Percentiles rank a stretch among this genome's conserved stretches.
Evolutionary conservation across 2,113 vertebrate genomes (phyloP).

Genomic region (Todiramphus chloris): DNA sequence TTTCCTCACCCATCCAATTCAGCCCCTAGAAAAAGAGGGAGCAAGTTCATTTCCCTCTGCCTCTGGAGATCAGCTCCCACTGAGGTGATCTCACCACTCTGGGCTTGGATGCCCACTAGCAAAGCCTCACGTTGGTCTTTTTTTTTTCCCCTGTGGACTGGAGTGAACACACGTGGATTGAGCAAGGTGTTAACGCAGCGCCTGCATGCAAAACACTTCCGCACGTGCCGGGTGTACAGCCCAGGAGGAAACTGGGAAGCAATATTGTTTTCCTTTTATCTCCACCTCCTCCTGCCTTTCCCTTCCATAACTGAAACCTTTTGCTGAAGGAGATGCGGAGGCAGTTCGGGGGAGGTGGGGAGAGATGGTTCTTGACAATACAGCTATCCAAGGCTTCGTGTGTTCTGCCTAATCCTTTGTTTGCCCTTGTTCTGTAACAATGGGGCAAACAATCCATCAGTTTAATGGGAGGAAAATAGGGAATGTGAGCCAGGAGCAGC

Average conservation of each 20-base stretch:
- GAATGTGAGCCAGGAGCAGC: background rate
- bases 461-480: background rate
- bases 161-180: fast-evolving
- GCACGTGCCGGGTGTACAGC: background rate
- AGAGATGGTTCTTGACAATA: background rate
- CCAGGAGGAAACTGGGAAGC: background rate
- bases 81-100: background rate
- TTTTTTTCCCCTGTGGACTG: background rate
- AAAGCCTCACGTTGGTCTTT: background rate
- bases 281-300: background rate
- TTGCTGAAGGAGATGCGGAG: background rate
- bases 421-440: background rate
- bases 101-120: background rate
- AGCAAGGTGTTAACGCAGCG: background rate
- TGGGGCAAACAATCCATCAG: background rate
- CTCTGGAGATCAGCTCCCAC: background rate
- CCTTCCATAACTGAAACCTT: background rate
- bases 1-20: background rate
- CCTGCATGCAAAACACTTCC: background rate
- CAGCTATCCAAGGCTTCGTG: background rate
- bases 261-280: background rate
- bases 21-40: background rate
- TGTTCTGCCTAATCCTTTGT: background rate
- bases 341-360: background rate
- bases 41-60: background rate